Evolutionary conservation across 2,797 vertebrate genomes (phyloP), one percentile per base, ranked within the genome.

Genomic region (Myiotriccus ornatus): DNA sequence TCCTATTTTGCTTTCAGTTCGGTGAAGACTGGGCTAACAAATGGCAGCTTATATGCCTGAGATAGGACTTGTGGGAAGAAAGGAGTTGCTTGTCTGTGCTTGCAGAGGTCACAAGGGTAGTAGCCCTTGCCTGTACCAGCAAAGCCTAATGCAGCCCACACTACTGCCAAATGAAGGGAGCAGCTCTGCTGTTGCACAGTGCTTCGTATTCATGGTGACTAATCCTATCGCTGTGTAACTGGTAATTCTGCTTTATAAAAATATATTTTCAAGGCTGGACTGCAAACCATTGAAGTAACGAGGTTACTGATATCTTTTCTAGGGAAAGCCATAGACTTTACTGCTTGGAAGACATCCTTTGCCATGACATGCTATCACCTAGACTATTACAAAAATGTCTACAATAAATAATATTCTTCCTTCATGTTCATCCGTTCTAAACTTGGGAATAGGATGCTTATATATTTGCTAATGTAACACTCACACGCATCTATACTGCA

Each of bases 1-100:
- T 93, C 74, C 82, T 87, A 34, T 73, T 94, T 92, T 86, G 70
- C 59, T 90, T 64, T 84, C 87, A 87, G 34, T 84, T 91, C 7
- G 3, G 49, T 68, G 90, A 60, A 86, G 73, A 27, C 85, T 70
- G 39, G 56, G 59, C 53, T 78, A 87, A 96, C 73, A 95, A 96
- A 93, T 27, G 59, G 78, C 70, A 70, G 62, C 43, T 85, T 92
- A 75, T 89, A 62, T 43, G 89, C 55, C 60, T 5, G 71, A 89
- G 89, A 74, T 9, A 47, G 4, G 7, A 53, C 69, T 44, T 47
- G 30, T 37, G 62, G 62, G 39, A 87, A 96, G 89, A 95, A 94
- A 85, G 76, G 87, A 16, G 69, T 91, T 5, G 3, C 59, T 86
- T 96, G 89, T 93, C 56, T 57, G 12, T n/a, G 22, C 2, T 9